Percentiles rank a stretch among this genome's conserved stretches.
Conservation (phyloP, 2,888 invertebrate genomes). For the Agriopis leucophaearia region DNA sequence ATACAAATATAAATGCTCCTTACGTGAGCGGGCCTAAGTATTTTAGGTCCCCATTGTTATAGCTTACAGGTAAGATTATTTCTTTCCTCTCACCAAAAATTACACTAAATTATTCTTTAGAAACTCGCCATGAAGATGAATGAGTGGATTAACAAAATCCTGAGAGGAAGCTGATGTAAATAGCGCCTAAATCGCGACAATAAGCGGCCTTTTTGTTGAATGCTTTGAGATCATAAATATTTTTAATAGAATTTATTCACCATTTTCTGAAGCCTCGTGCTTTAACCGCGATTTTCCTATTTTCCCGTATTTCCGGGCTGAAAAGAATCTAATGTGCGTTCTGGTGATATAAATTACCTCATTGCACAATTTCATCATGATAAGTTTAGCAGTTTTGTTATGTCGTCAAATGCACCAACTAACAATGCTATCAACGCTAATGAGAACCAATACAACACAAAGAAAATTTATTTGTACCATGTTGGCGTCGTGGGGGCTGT, state of each 20-base stretch:
- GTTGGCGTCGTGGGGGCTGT: too few relatives aligned
- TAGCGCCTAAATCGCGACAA: constrained; percentile 55
- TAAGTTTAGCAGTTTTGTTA: too few relatives aligned
- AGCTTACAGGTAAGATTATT: constrained; percentile 28
- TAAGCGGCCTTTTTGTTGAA: constrained; percentile 46
- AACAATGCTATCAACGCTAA: too few relatives aligned
- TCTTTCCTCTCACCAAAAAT: constrained; percentile 29
- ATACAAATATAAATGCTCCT: constrained; percentile 4
- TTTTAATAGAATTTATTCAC: constrained; percentile 1
- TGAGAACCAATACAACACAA: too few relatives aligned
- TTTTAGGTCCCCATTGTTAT: constrained; percentile 21
- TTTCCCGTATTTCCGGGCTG: too few relatives aligned
- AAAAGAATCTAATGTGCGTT: too few relatives aligned
- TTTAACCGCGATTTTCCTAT: too few relatives aligned
- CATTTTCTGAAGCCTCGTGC: background rate
- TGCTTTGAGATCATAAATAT: constrained; percentile 22
- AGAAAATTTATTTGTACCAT: too few relatives aligned
- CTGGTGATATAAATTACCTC: too few relatives aligned
- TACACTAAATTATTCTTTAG: constrained; percentile 44
- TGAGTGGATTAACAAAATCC: constrained; percentile 61
- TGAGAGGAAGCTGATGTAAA: constrained; percentile 57
- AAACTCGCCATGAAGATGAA: constrained; percentile 55
- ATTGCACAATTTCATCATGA: too few relatives aligned
- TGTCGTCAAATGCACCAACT: too few relatives aligned
- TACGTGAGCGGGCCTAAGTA: background rate